Percentiles rank a stretch among this genome's conserved stretches.
Evolutionary conservation across 2,888 invertebrate genomes (phyloP).

Genomic region (Phaedon cochleariae): DNA sequence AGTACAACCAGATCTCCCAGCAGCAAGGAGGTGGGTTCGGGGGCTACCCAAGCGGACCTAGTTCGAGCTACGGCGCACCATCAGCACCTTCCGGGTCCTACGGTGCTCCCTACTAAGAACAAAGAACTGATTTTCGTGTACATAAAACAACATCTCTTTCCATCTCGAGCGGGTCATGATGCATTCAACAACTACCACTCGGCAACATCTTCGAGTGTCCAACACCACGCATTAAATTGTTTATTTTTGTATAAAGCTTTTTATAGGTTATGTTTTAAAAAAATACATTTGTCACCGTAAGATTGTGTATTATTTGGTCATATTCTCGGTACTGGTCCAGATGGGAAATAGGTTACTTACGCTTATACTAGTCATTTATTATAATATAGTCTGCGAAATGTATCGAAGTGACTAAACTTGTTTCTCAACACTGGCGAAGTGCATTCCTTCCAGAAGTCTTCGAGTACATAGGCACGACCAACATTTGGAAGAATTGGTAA

Average conservation of each 20-base stretch:
- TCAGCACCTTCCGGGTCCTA: conserved; percentile 65
- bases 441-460: too few species aligned
- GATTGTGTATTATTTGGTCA: conserved; percentile 23
- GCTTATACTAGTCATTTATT: too few species aligned
- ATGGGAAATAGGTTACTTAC: too few species aligned
- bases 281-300: conserved; percentile 66
- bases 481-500: too few species aligned
- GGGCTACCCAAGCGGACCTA: conserved; percentile 63
- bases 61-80: conserved; percentile 64
- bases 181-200: conserved; percentile 54
- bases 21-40: conserved; percentile 59
- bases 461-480: too few species aligned
- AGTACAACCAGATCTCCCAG: conserved; percentile 76
- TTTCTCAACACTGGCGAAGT: too few species aligned
- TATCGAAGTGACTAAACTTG: too few species aligned
- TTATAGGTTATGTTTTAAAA: conserved; percentile 62
- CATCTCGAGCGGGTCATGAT: conserved; percentile 62
- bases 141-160: conserved; percentile 47
- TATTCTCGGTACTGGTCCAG: background rate
- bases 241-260: conserved; percentile 64
- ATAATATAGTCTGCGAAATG: too few species aligned
- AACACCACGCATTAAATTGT: conserved; percentile 53
- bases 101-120: conserved; percentile 44
- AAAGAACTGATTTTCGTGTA: conserved; percentile 52
- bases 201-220: conserved; percentile 47